Evolutionary conservation across 2,888 invertebrate genomes (phyloP).

Genomic region (Eristalinus sepulchralis): DNA sequence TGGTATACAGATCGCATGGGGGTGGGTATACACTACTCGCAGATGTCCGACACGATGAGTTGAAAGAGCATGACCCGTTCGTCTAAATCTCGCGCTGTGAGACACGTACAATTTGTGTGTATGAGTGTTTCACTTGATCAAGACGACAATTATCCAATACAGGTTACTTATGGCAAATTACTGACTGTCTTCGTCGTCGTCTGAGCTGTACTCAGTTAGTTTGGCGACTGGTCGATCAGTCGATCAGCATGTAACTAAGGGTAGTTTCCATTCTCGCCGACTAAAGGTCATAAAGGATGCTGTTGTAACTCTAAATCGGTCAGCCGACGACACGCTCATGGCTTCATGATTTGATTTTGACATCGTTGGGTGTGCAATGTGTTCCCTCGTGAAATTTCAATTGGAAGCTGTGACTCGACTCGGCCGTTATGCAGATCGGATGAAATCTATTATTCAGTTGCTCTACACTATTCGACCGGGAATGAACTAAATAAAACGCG

Average conservation of each 20-base stretch:
- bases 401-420: not conserved
- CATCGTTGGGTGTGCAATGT: not conserved
- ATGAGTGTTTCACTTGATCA: constrained; percentile 52
- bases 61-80: constrained; percentile 25
- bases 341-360: constrained; percentile 28
- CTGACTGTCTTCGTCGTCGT: constrained; percentile 19
- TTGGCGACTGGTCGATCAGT: not conserved
- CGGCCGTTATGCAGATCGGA: constrained; percentile 71
- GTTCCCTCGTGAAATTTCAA: not conserved
- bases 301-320: constrained; percentile 28
- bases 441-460: constrained; percentile 73
- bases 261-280: constrained; percentile 2
- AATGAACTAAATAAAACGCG: constrained; percentile 19
- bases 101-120: not conserved
- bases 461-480: constrained; percentile 59
- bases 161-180: constrained; percentile 63
- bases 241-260: constrained; percentile 14
- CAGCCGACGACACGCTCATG: not conserved
- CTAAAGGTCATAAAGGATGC: constrained; percentile 33
- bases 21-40: constrained; percentile 1
- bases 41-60: constrained; percentile 18
- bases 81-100: constrained; percentile 28
- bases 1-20: constrained; percentile 7
- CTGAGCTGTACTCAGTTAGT: constrained; percentile 14
- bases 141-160: constrained; percentile 68